Evolutionary conservation across 1,140 invertebrate genomes (phyloP), one percentile per base, ranked within the genome.

Genomic region (Diprion similis): DNA sequence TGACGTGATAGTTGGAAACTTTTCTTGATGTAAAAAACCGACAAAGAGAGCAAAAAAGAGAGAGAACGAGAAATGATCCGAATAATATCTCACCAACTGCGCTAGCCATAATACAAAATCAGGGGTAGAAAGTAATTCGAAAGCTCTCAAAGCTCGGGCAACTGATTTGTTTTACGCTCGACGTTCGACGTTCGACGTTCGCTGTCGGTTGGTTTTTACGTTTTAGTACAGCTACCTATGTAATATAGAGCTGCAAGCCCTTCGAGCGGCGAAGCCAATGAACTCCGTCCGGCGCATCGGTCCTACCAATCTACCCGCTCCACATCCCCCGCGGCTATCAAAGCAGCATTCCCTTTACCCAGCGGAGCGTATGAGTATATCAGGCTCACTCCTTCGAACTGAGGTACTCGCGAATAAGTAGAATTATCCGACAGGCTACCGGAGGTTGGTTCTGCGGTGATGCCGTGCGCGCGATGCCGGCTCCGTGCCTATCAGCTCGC

Each of bases 381-480:
- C 51, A 59, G n/a, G 51, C 51, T 59, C 51, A 59, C 51, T 59
- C 51, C 9, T 59, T 59, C 51, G 51, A 15, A 59, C 51, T 17
- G 51, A 59, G n/a, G 11, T 59, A 59, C 51, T 83, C 80, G 82
- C 81, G 79, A 85, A 80, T 79, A 83, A 81, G 80, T 84, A 82
- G 80, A 85, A 85, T 84, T 84, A 83, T 79, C 80, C 78, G 81
- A 78, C 24, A 37, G 24, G 24, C 79, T 80, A 78, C 76, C 77
- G 78, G 79, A 83, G 76, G 73, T 78, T 76, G 78, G 79, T 84
- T 80, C 81, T 74, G 72, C 65, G 78, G 79, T 84, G 79, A 80
- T 74, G 72, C 65, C 71, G 68, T 24, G 24, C 24, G 24, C 24
- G 24, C 24, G 24, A 24, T 24, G 24, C 24, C 24, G 51, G 11